phyloP scores from a whole-genome alignment of 2,113 vertebrate genomes.

The Mandrillus leucophaeus region DNA sequence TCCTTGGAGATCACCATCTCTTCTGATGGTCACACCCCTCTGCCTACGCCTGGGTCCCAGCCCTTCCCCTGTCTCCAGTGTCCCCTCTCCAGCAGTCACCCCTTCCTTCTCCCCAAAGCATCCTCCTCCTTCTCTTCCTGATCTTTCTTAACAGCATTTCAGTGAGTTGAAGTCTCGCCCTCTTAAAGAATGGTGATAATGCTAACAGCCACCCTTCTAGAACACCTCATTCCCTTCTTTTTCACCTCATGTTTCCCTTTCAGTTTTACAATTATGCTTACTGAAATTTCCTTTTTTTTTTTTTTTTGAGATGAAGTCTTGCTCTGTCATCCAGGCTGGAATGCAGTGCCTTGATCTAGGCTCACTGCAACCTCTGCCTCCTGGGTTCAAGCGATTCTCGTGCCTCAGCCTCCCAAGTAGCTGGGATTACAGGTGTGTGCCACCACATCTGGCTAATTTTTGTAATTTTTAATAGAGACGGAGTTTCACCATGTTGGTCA shows the following conservation, averaged over 20 bases:
- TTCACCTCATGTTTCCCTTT: not conserved
- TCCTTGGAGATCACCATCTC: not conserved
- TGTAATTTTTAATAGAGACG: too few species aligned
- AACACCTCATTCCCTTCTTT: not conserved
- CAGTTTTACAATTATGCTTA: not conserved
- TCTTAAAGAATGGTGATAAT: not conserved
- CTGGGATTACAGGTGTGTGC: too few species aligned
- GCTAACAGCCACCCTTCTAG: accelerated
- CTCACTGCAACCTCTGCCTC: too few species aligned
- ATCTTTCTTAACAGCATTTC: not conserved
- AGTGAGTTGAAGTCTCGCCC: not conserved
- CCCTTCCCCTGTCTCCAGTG: not conserved
- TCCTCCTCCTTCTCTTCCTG: not conserved
- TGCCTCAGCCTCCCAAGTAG: too few species aligned
- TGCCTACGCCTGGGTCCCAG: accelerated
- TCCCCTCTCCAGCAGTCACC: not conserved
- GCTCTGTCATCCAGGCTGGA: too few species aligned
- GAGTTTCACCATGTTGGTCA: too few species aligned
- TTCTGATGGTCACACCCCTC: not conserved
- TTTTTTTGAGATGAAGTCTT: too few species aligned
- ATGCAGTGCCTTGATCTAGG: too few species aligned
- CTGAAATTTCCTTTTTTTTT: not conserved
- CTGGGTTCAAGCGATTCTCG: too few species aligned
- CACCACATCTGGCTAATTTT: too few species aligned
- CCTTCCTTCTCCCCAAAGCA: not conserved